Percentiles rank a stretch among this genome's conserved stretches.
phyloP scores from a whole-genome alignment of 2,888 invertebrate species.

The Protula sp. region DNA sequence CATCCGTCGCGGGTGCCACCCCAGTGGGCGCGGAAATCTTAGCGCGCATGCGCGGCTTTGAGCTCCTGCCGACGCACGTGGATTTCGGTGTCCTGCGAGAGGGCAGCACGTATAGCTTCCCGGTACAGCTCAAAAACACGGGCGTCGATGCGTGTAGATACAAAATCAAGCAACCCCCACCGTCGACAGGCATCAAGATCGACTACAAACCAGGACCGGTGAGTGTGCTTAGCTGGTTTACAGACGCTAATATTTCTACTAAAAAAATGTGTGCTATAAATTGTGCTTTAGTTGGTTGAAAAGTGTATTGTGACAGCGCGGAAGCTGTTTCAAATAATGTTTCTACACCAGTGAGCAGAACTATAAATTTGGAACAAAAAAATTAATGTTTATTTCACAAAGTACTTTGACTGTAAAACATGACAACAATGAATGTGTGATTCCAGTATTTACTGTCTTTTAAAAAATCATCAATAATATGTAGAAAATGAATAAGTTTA shows the following conservation, averaged over 20 bases:
- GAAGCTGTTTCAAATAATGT: no score
- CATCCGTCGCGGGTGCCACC: constrained; percentile 42
- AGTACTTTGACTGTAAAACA: no score
- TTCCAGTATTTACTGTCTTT: no score
- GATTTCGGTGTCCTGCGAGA: constrained; percentile 52
- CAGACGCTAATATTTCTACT: neutral
- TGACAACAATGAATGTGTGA: no score
- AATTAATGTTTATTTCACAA: no score
- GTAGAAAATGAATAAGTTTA: no score
- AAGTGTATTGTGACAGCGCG: no score
- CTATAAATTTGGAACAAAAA: no score
- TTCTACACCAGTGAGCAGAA: no score
- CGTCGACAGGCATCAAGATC: constrained; percentile 49
- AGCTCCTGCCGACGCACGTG: constrained; percentile 44
- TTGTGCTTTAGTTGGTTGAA: no score
- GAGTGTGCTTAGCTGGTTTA: no score
- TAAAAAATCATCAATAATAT: no score
- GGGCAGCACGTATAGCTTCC: constrained; percentile 47
- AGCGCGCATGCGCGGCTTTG: constrained; percentile 42
- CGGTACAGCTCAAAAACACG: constrained; percentile 46
- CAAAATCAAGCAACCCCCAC: constrained; percentile 51
- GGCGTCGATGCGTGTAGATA: constrained; percentile 52
- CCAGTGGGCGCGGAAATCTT: constrained; percentile 34
- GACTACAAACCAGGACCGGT: constrained; percentile 50
- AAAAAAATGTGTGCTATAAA: neutral